Evolutionary conservation across 2,888 invertebrate species (phyloP).

Genomic region (Polylopha cassiicola): DNA sequence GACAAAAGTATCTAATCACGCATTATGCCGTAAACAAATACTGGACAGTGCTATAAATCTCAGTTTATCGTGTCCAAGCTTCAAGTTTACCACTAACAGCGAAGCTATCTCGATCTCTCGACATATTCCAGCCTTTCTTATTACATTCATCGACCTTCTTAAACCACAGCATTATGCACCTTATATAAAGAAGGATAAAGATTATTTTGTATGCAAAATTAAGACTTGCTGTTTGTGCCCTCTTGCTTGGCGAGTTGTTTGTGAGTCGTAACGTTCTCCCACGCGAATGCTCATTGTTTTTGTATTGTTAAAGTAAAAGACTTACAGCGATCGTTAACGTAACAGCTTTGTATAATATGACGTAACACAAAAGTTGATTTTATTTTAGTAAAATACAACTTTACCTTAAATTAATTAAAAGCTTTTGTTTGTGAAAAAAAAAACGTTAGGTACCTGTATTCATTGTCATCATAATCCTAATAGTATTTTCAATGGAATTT

Average conservation of each 20-base stretch:
- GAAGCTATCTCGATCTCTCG: constrained; percentile 53
- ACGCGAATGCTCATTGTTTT: constrained; percentile 61
- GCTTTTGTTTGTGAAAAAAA: too few species aligned
- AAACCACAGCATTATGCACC: constrained; percentile 16
- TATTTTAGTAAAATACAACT: too few species aligned
- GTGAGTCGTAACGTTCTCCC: constrained; percentile 52
- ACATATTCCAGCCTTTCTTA: constrained; percentile 52
- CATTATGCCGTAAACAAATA: constrained; percentile 16
- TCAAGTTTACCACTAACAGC: constrained; percentile 54
- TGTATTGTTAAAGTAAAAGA: constrained; percentile 41
- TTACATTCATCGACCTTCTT: constrained; percentile 24
- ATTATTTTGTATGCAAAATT: constrained; percentile 27
- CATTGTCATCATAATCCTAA: too few species aligned
- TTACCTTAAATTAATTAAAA: too few species aligned
- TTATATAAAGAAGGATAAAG: constrained; percentile 26
- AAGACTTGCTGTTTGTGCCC: constrained; percentile 39
- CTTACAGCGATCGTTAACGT: constrained; percentile 16
- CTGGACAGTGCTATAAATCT: constrained; percentile 36
- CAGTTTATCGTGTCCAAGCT: constrained; percentile 48
- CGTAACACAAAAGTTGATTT: too few species aligned
- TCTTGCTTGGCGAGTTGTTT: constrained; percentile 56
- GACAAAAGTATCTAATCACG: constrained; percentile 14
- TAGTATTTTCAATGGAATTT: too few species aligned
- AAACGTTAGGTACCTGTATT: too few species aligned
- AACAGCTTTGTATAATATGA: constrained; percentile 5